These are phyloP conservation scores for Sarcophaga bullata DNA, from an alignment of 1,140 invertebrate species.

Conservation along the genomic window DNA sequence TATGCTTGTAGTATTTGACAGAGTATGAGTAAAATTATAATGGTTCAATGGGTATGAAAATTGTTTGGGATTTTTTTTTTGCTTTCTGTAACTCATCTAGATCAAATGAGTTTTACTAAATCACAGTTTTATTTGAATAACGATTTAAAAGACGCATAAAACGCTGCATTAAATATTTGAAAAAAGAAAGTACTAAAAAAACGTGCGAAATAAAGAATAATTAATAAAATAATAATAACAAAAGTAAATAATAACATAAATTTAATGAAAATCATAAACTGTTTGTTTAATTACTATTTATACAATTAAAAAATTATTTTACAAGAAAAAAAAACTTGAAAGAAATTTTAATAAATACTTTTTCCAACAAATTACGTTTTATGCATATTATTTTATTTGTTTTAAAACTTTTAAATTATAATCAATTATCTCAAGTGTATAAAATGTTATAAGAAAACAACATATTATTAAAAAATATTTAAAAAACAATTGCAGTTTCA, in stretches of 20 bases:
- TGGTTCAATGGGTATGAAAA: slow-evolving; percentile 4
- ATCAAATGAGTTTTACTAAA: slow-evolving; percentile 26
- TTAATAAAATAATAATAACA: neutral
- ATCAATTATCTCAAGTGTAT: no score
- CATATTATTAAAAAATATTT: neutral
- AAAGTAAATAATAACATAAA: neutral
- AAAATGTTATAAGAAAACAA: neutral
- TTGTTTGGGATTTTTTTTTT: neutral
- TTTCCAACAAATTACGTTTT: no score
- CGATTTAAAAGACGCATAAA: slow-evolving; percentile 27
- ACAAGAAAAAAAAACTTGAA: no score
- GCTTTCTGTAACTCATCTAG: slow-evolving; percentile 14
- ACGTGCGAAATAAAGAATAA: neutral
- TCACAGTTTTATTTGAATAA: slow-evolving; percentile 31
- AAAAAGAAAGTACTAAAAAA: slow-evolving; percentile 5
- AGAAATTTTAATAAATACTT: no score
- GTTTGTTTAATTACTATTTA: no score
- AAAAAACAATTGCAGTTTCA: neutral
- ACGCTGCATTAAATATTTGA: neutral
- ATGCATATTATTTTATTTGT: no score
- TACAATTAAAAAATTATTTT: no score
- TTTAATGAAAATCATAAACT: no score
- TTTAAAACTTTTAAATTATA: no score
- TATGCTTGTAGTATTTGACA: neutral
- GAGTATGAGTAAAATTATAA: neutral